These are phyloP conservation scores for Strix aluco DNA, from an alignment of 2,113 vertebrate species.

Conservation along the genomic window DNA sequence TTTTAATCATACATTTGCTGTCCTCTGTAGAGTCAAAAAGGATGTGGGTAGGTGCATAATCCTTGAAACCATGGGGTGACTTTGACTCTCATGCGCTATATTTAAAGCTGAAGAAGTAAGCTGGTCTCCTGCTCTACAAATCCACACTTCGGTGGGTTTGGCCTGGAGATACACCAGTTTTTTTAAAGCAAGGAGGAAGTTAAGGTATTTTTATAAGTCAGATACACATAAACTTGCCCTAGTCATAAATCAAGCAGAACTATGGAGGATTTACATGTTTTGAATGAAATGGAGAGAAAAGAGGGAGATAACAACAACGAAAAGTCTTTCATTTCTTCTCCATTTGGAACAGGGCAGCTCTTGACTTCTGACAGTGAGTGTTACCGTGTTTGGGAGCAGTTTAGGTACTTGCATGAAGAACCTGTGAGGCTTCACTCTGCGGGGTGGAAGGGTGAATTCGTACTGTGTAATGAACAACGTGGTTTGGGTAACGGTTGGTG, in stretches of 20 bases:
- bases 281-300: background rate
- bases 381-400: background rate
- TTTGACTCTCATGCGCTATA: background rate
- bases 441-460: background rate
- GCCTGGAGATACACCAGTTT: background rate
- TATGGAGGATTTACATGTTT: background rate
- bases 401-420: background rate
- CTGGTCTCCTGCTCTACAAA: background rate
- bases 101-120: background rate
- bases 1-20: background rate
- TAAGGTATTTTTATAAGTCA: background rate
- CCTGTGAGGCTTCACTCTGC: background rate
- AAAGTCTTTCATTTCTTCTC: background rate
- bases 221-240: background rate
- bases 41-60: background rate
- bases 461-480: background rate
- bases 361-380: background rate
- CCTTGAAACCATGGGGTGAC: background rate
- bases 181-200: background rate
- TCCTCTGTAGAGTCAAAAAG: background rate
- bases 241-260: background rate
- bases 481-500: background rate
- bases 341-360: background rate
- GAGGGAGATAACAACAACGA: background rate
- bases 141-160: background rate